These are phyloP conservation scores for Dexiosoma caninum DNA, from an alignment of 2,888 invertebrate species.

Conservation along the genomic window DNA sequence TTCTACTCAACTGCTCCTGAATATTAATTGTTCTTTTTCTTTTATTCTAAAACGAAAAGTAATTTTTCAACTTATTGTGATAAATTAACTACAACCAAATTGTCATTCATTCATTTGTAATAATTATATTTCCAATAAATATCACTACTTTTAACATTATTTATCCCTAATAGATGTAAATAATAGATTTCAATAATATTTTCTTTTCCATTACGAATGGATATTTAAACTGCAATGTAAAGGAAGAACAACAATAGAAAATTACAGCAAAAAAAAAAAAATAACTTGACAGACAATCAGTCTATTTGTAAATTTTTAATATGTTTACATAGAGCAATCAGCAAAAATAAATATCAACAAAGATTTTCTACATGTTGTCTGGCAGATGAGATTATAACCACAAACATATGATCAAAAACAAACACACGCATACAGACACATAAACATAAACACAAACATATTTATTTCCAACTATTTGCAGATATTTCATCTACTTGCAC, in stretches of 20 bases:
- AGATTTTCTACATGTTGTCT: conserved; percentile 12
- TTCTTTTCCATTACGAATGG: too few relatives aligned
- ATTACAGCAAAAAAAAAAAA: not conserved
- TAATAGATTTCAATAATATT: too few relatives aligned
- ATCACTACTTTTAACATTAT: too few relatives aligned
- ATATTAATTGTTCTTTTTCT: too few relatives aligned
- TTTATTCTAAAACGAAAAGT: too few relatives aligned
- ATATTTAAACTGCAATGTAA: conserved; percentile 35
- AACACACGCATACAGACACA: not conserved
- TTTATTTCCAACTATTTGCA: too few relatives aligned
- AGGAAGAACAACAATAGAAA: not conserved
- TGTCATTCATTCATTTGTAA: too few relatives aligned
- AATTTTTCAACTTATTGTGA: too few relatives aligned
- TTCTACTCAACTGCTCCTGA: too few relatives aligned
- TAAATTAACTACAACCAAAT: too few relatives aligned
- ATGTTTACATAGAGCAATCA: not conserved
- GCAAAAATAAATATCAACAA: conserved; percentile 23
- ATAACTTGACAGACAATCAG: not conserved
- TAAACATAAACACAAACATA: not conserved
- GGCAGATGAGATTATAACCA: conserved; percentile 20
- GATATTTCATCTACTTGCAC: not conserved
- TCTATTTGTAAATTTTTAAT: not conserved
- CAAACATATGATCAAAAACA: conserved; percentile 24
- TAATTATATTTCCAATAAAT: too few relatives aligned
- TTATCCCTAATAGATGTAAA: too few relatives aligned